Base-by-base conservation (phyloP, 92 coral and sea anemone species). In the Parazoanthus swiftii region DNA sequence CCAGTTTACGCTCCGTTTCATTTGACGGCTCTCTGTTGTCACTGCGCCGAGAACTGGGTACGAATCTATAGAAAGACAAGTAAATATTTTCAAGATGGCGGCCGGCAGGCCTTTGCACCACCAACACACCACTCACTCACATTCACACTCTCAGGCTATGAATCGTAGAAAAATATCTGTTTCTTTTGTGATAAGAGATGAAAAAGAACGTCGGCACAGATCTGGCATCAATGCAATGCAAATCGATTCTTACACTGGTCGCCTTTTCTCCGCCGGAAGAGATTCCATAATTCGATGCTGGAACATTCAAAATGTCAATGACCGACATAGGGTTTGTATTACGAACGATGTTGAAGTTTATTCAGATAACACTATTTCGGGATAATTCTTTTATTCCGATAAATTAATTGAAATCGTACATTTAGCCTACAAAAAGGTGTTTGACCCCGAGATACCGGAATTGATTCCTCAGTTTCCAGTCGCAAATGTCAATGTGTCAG, bases 251-350 rank as follows among this genome's bases (percentile, higher is more conserved):
- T 73, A 77, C 56, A 82, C 90, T 2, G 93, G 93, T 9, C 94
- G 93, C 36, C 91, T 96, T 33, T 96, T 91, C 91, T 93, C 98
- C 1, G 98, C 98, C 9, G 98, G 98, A 74, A 93, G 98, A 42
- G 98, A 96, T 58, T 96, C 98, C 3, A 93, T 96, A 20, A 96
- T 96, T 88, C 90, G 98, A 59, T 92, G 98, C 89, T 96, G 98
- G 98, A 93, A 95, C 88, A 92, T 89, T 26, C 79, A 86, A 68
- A 86, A 68, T 81, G 11, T 76, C 42, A 50, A 10, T 33, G 92
- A 90, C 20, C 85, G 88, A 84, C 39, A 88, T 51, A 89, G 85
- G 96, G 91, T 85, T 77, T 48, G 80, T 79, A 8, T 88, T n/a
- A n/a, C n/a, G 54, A 25, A 71, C 6, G 15, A 7, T 15, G 18